phyloP scores from a whole-genome alignment of 2,797 vertebrate genomes.

The Passerculus sandwichensis region DNA sequence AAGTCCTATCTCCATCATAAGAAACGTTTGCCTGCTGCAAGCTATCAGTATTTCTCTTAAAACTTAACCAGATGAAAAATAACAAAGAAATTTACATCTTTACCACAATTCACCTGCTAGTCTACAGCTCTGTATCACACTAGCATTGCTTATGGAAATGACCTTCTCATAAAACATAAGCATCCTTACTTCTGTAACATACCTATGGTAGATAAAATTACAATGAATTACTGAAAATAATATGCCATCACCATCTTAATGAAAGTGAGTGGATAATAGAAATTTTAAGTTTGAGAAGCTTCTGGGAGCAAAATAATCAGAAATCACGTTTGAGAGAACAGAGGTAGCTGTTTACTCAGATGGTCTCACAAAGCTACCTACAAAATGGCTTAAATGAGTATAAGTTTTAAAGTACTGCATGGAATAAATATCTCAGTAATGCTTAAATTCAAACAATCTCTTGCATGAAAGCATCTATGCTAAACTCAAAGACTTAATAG shows the following conservation, averaged over 20 bases:
- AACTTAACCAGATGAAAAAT: background rate
- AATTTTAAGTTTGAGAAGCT: background rate
- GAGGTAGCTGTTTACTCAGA: background rate
- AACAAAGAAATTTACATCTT: background rate
- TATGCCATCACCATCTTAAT: background rate
- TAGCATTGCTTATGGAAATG: background rate
- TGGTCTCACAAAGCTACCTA: background rate
- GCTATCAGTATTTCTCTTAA: background rate
- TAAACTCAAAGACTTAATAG: background rate
- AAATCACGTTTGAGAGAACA: background rate
- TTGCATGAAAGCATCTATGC: background rate
- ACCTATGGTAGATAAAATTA: background rate
- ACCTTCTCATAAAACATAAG: background rate
- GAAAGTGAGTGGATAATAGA: accelerated
- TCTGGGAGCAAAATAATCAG: background rate
- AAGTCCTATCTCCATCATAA: background rate
- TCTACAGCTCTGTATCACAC: background rate
- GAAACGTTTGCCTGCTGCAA: background rate
- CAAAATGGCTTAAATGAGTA: background rate
- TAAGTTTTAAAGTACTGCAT: background rate
- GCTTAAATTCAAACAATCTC: background rate
- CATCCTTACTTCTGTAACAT: background rate
- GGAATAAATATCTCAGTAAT: background rate
- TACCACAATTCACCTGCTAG: background rate
- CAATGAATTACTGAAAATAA: background rate